Evolutionary conservation across 2,888 invertebrate species (phyloP), one percentile per base, ranked within the genome.

Genomic region (Ochlodes sylvanus): DNA sequence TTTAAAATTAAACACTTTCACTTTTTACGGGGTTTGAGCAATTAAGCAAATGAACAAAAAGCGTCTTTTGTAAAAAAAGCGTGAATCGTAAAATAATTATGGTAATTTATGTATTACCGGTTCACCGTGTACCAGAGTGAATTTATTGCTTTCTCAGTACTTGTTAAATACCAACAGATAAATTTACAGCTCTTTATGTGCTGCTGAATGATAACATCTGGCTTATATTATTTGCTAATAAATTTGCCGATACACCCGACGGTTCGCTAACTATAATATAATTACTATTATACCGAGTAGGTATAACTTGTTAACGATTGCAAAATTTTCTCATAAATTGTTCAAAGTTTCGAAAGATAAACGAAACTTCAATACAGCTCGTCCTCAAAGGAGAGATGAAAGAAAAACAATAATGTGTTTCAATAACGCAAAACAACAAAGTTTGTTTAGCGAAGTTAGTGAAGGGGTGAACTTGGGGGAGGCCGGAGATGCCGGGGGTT

Each of bases 361-460:
- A 78, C 77, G 75, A 76, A 79, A 83, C 76, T 82, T 81, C 71
- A 68, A 74, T 70, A 77, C 74, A 78, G 72, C 72, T 71, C 75
- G 75, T 76, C 73, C 78, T 81, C 83, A 85, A 87, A 87, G 81
- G 81, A 82, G 77, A 81, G 85, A 88, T 87, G 89, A 89, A 91
- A 90, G 87, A 87, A 90, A 87, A 90, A 90, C 88, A 90, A 87
- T 86, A 85, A 90, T 89, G 82, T 87, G 89, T 88, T 91, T 88
- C 88, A 88, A 90, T 89, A 91, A 87, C 84, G 85, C 82, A 83
- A 84, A 88, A 87, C 86, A 89, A 88, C 84, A 85, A 90, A 91
- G 85, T 90, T 90, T 86, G 86, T 88, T 88, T 79, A 77, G 83
- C 81, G 76, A 83, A 86, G 85, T 88, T 85, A 77, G 73, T 71